Evolutionary conservation across 2,888 invertebrate genomes (phyloP).

Genomic region (Clivina fossor): DNA sequence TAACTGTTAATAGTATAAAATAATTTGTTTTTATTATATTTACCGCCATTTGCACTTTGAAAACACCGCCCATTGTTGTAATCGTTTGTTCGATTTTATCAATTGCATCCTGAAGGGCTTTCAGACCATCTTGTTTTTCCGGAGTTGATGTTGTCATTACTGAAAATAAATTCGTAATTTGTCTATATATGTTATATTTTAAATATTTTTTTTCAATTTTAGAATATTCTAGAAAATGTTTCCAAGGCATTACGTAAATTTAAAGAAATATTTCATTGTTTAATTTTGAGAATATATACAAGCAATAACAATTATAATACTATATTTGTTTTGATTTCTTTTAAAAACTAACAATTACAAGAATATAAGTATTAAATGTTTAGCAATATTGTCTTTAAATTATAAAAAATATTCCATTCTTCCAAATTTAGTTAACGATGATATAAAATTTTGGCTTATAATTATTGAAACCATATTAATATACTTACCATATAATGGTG

Average conservation of each 20-base stretch:
- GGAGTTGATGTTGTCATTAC: slow-evolving; percentile 99
- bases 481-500: slow-evolving; percentile 83
- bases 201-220: neutral
- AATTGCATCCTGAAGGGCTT: slow-evolving; percentile 86
- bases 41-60: slow-evolving; percentile 93
- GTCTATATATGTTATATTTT: neutral
- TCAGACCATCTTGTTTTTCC: slow-evolving; percentile 91
- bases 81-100: slow-evolving; percentile 85
- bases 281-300: slow-evolving; percentile 32
- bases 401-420: too few species aligned
- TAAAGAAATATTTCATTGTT: too few species aligned
- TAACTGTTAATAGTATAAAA: too few species aligned
- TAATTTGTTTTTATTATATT: slow-evolving; percentile 47
- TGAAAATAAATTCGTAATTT: slow-evolving; percentile 45
- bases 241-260: too few species aligned
- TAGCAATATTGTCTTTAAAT: too few species aligned
- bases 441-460: too few species aligned
- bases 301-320: neutral
- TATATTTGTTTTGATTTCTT: neutral
- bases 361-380: too few species aligned
- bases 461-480: too few species aligned
- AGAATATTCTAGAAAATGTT: too few species aligned
- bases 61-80: slow-evolving; percentile 81
- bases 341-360: too few species aligned
- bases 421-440: too few species aligned